Base-by-base conservation (phyloP, 1,140 invertebrate genomes). In the Choristoneura fumiferana region DNA sequence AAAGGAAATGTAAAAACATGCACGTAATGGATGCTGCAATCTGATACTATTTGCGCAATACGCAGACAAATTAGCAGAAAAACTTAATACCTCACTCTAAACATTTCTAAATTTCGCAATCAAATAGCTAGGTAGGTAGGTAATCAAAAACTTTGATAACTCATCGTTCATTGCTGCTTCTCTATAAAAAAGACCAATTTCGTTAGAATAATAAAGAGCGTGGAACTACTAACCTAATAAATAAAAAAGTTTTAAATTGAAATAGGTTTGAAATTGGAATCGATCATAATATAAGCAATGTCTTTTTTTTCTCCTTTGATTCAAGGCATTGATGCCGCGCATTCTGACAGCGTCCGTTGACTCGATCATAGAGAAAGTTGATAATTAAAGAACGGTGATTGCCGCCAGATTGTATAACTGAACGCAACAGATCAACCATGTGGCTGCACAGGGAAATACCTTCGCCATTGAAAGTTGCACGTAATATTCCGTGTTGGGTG, bases 291-390 rank as follows among this genome's bases (percentile, higher is more conserved):
- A n/a, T n/a, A 18, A 49, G 12, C n/a, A n/a, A 29, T 49, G n/a
- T 33, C n/a, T n/a, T 49, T 22, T 49, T 29, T 49, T 49, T 29
- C 43, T 49, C 18, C 17, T 29, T 6, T 22, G 43, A n/a, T 52
- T 12, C 13, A 12, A 60, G 45, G 40, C 56, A 58, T 54, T 38
- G 59, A 65, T 56, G 63, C 43, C 57, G 63, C 12, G 38, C 29
- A 14, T 14, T 53, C 57, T 45, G 62, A 57, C 60, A 34, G 49
- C 67, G 81, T 80, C 69, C 77, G 60, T 76, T 80, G 77, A 80
- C 75, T 74, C 66, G 67, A 52, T 57, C n/a, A 60, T 55, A 65
- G 78, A 80, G 81, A 84, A 84, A 84, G 81, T 84, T 71, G 65
- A 66, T 80, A 77, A 80, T 80, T 76, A 81, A 55, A 69, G 68